Base-by-base conservation (phyloP, 2,113 vertebrate genomes). In the Chloropsis hardwickii region DNA sequence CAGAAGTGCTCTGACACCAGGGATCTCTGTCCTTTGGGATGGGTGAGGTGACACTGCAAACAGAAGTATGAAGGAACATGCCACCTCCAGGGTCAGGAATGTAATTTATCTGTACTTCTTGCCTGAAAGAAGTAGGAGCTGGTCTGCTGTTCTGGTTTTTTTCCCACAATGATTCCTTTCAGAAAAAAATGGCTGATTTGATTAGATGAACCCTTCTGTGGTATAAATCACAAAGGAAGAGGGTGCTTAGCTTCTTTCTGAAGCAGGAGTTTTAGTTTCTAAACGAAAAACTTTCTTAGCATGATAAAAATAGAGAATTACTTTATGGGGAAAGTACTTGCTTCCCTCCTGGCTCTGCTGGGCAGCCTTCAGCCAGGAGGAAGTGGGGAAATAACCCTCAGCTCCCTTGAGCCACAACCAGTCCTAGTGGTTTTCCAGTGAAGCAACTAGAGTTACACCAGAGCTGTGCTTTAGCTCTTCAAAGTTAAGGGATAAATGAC, bases 281-380 rank as follows among this genome's bases (percentile, higher is more conserved):
- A 89, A 91, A 71, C 81, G 51, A 74, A 86, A 94, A 82, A 86
- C 37, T 70, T 87, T 79, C 67, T 82, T 86, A 72, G 39, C 50
- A 64, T 37, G 76, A 81, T 82, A 88, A 91, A 95, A 95, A 90
- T 87, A 91, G 81, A 88, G 54, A 58, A 91, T 92, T 91, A 94
- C 89, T 95, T 87, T 74, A 89, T 69, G 45, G 70, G 74, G 78
- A 91, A 85, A 92, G 73, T 79, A 78, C 88, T 92, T 2, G 6
- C 64, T 95, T 95, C 93, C 76, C 37, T 88, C 9, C 40, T 3
- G 15, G 51, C 67, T 83, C 44, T 86, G 22, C 47, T 77, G 85
- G 44, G 39, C 6, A 5, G 65, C 42, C 70, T 89, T 96, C 58
- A 79, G 78, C 74, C 0, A 0, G 12, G 71, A 90, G 79, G 94